phyloP scores from a whole-genome alignment of 1,140 invertebrate species.

The Brachionus koreanus region DNA sequence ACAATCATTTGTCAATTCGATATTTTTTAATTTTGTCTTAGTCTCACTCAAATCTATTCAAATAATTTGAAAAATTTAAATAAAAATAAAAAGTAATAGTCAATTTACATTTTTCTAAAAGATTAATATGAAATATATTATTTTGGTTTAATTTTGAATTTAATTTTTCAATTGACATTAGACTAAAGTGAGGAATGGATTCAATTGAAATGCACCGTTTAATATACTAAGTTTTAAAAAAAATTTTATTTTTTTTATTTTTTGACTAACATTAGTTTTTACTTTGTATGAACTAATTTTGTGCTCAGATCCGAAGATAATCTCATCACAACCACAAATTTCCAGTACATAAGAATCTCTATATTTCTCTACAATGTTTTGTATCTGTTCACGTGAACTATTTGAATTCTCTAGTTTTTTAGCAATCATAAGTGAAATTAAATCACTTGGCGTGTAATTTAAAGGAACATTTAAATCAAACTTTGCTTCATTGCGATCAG shows the following conservation, averaged over 20 bases:
- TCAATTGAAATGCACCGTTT: constrained; percentile 58
- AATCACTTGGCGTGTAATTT: background rate
- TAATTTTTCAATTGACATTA: constrained; percentile 60
- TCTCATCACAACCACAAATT: constrained; percentile 31
- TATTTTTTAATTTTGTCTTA: background rate
- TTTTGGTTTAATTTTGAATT: constrained; percentile 55
- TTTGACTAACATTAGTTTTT: background rate
- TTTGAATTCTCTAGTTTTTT: background rate
- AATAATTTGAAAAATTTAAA: constrained; percentile 14
- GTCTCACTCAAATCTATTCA: background rate
- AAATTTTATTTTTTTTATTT: background rate
- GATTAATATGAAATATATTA: constrained; percentile 20
- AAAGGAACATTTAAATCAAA: background rate
- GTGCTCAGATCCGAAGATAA: background rate
- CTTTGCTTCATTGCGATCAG: background rate
- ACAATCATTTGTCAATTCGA: background rate
- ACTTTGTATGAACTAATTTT: constrained; percentile 9
- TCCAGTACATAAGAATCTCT: constrained; percentile 11
- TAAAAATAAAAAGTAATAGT: background rate
- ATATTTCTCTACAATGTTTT: background rate
- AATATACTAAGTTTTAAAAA: constrained; percentile 59
- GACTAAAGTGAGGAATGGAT: constrained; percentile 61
- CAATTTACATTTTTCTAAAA: constrained; percentile 19
- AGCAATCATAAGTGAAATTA: background rate
- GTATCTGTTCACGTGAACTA: background rate